Conservation (phyloP, 2,888 invertebrate genomes). For the Troglohyphantes excavatus region DNA sequence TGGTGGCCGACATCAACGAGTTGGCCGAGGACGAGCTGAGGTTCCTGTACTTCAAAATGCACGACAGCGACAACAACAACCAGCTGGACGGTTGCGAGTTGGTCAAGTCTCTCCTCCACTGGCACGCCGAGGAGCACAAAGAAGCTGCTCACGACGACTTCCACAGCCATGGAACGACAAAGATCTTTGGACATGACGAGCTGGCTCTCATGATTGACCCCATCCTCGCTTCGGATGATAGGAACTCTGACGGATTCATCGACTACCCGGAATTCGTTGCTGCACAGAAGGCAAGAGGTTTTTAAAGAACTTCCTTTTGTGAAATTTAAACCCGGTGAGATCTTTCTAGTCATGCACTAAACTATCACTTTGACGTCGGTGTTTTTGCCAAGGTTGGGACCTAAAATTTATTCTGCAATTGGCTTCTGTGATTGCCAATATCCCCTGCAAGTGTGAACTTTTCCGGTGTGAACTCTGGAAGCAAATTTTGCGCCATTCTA, state of each 20-base stretch:
- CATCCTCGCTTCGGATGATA: conserved; percentile 20
- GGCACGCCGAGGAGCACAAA: conserved; percentile 44
- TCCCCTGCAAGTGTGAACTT: no score
- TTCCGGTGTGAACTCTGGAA: no score
- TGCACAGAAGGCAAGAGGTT: conserved; percentile 46
- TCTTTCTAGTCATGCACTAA: no score
- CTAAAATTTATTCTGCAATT: no score
- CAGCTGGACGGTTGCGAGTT: conserved; percentile 56
- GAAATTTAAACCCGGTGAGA: no score
- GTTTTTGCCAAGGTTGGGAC: no score
- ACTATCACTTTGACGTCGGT: no score
- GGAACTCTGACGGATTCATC: conserved; percentile 45
- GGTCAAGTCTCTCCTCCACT: conserved; percentile 51
- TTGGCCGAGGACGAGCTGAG: conserved; percentile 47
- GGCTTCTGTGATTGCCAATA: no score
- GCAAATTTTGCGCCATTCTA: no score
- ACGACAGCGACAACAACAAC: conserved; percentile 42
- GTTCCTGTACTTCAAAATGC: conserved; percentile 60
- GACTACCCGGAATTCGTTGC: conserved; percentile 40
- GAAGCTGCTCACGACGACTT: neutral
- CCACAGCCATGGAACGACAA: neutral
- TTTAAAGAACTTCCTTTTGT: no score
- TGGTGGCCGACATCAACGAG: neutral
- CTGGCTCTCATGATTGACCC: conserved; percentile 45
- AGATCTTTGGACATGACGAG: conserved; percentile 34